phyloP scores from a whole-genome alignment of 2,113 vertebrate species.

The Heptranchias perlo region DNA sequence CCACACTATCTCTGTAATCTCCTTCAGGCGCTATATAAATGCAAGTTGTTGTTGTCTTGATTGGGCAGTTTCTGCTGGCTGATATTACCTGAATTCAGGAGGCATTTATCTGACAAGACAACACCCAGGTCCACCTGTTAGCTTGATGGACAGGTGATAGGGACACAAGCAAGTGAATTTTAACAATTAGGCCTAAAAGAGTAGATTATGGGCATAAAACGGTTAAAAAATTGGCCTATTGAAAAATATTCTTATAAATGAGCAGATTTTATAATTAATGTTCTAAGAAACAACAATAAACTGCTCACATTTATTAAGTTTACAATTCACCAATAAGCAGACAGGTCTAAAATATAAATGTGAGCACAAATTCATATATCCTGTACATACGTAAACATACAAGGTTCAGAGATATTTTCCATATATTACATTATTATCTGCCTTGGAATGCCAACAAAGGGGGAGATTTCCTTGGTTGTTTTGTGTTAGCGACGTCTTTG shows the following conservation, averaged over 20 bases:
- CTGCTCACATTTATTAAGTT: not conserved
- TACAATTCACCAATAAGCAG: not conserved
- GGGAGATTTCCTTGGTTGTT: not conserved
- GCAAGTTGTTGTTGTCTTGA: not conserved
- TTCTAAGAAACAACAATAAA: not conserved
- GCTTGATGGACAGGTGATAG: not conserved
- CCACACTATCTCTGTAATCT: not conserved
- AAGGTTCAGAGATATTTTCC: not conserved
- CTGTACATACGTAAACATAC: not conserved
- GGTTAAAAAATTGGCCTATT: not conserved
- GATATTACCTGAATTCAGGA: not conserved
- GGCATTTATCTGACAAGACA: not conserved
- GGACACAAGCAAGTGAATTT: not conserved
- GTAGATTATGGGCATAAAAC: not conserved
- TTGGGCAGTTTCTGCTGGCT: not conserved
- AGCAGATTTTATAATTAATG: not conserved
- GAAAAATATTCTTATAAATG: not conserved
- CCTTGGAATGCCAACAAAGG: not conserved
- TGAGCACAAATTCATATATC: not conserved
- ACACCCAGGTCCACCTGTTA: not conserved
- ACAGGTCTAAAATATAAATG: not conserved
- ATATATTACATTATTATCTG: not conserved
- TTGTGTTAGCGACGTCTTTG: not conserved
- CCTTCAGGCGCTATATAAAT: not conserved
- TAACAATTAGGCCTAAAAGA: not conserved